phyloP scores from a whole-genome alignment of 2,888 invertebrate species.

The Ochropacha duplaris region DNA sequence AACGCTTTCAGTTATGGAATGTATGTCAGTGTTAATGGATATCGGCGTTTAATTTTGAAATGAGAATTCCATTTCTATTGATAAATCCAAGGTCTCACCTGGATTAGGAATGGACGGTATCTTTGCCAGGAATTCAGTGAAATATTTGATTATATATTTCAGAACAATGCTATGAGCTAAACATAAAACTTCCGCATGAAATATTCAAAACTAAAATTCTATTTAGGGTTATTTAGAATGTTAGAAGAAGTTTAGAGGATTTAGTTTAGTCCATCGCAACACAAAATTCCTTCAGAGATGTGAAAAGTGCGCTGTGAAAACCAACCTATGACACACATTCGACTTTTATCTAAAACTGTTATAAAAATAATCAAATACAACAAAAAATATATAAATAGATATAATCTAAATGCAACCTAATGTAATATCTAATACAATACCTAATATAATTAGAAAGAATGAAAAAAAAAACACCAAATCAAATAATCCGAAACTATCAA shows the following conservation, averaged over 20 bases:
- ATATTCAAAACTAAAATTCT: background rate
- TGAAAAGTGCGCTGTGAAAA: too few species aligned
- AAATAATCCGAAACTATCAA: too few species aligned
- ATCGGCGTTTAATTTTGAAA: background rate
- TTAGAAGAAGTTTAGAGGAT: background rate
- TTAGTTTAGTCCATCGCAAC: background rate
- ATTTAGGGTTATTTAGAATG: background rate
- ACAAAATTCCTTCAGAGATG: too few species aligned
- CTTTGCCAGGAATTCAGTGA: background rate
- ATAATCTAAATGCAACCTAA: too few species aligned
- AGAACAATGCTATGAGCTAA: background rate
- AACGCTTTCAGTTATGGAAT: background rate
- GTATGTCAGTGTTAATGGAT: background rate
- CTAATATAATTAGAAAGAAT: too few species aligned
- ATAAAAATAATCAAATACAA: too few species aligned
- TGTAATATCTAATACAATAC: too few species aligned
- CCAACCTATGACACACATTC: too few species aligned
- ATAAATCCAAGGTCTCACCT: background rate
- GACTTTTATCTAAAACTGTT: too few species aligned
- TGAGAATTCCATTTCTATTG: conserved; percentile 1
- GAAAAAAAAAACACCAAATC: too few species aligned
- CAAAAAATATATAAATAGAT: too few species aligned
- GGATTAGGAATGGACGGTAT: background rate
- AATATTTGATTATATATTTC: background rate
- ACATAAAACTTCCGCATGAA: background rate